These are phyloP conservation scores for Scrobipalpa atriplicella DNA, from an alignment of 2,888 invertebrate species.

Conservation along the genomic window DNA sequence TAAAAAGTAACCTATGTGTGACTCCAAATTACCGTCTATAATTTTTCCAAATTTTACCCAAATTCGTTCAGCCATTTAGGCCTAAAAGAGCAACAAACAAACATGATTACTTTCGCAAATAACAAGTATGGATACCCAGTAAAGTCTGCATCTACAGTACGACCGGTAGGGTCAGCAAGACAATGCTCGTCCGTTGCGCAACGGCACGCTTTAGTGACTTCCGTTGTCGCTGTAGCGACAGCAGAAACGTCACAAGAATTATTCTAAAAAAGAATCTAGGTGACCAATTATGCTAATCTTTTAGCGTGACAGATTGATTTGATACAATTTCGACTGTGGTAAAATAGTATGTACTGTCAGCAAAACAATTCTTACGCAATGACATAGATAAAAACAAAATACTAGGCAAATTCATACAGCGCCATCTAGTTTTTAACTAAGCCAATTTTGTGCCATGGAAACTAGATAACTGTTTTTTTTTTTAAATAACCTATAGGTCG, in stretches of 20 bases:
- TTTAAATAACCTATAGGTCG: too few species aligned
- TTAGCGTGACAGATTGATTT: background rate
- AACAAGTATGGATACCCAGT: too few species aligned
- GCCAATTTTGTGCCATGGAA: too few species aligned
- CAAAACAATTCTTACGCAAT: background rate
- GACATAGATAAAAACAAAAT: background rate
- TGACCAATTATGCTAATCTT: background rate
- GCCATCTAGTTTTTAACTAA: too few species aligned
- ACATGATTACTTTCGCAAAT: too few species aligned
- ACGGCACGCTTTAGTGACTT: conserved; percentile 48
- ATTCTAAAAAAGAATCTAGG: background rate
- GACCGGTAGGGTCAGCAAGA: conserved; percentile 36
- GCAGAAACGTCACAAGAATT: conserved; percentile 36
- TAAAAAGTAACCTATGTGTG: too few species aligned
- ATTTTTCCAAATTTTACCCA: too few species aligned
- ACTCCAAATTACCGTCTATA: too few species aligned
- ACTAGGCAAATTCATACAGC: too few species aligned
- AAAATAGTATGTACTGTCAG: background rate
- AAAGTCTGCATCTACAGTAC: background rate
- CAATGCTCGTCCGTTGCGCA: conserved; percentile 41
- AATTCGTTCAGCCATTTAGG: too few species aligned
- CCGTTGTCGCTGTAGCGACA: conserved; percentile 45
- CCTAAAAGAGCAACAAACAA: too few species aligned
- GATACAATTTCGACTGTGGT: background rate
- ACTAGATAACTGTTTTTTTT: too few species aligned